Conservation (phyloP, 1,140 invertebrate species). For the Acyrthosiphon pisum region DNA sequence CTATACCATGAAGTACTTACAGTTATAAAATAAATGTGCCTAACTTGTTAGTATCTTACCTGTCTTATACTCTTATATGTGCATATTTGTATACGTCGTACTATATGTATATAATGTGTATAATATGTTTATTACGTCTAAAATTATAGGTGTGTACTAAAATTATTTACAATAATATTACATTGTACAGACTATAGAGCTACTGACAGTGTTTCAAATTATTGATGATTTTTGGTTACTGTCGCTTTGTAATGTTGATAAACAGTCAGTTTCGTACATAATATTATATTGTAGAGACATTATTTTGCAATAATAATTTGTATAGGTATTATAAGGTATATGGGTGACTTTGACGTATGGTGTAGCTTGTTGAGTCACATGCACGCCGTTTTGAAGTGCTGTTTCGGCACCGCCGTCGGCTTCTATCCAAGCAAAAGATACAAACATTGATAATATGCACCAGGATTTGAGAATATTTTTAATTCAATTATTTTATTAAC, state of each 20-base stretch:
- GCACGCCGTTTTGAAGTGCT: not conserved
- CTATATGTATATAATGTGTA: no score
- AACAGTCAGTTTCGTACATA: not conserved
- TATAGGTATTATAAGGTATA: not conserved
- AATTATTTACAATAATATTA: not conserved
- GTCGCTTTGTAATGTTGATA: not conserved
- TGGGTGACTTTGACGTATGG: no score
- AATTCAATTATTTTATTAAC: not conserved
- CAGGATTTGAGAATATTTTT: not conserved
- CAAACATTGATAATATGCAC: not conserved
- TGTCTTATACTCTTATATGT: no score
- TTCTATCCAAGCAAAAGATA: not conserved
- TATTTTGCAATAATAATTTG: not conserved
- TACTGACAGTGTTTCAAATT: not conserved
- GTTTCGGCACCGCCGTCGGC: not conserved
- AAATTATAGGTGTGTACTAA: not conserved
- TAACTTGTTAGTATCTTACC: not conserved
- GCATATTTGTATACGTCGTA: no score
- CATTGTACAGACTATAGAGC: not conserved
- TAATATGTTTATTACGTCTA: not conserved
- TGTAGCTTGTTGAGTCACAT: not conserved
- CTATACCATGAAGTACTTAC: not conserved
- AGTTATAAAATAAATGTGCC: not conserved
- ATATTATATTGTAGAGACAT: rapidly evolving
- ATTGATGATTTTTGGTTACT: not conserved